phyloP scores from a whole-genome alignment of 2,888 invertebrate species.

The Orchestes rusci region DNA sequence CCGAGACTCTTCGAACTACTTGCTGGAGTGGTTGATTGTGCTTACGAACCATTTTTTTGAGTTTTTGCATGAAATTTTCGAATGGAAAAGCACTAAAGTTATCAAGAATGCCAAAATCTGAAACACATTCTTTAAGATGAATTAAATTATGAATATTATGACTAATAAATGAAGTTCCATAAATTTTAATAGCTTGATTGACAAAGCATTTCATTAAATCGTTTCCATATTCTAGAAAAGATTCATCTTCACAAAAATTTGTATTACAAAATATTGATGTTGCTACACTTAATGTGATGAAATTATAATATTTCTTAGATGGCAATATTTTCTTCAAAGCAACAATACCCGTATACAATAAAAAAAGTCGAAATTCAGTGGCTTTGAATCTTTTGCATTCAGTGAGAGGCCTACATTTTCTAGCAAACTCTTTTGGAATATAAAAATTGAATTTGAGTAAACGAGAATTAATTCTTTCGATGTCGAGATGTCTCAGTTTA shows the following conservation, averaged over 20 bases:
- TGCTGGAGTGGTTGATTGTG: no score
- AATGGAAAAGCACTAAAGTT: no score
- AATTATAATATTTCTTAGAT: conserved; percentile 1
- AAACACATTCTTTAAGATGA: no score
- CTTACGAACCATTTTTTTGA: no score
- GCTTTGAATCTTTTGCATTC: conserved; percentile 7
- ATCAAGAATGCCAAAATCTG: no score
- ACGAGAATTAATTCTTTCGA: not conserved
- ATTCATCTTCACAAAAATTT: conserved; percentile 1
- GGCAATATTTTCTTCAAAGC: conserved; percentile 1
- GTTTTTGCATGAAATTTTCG: no score
- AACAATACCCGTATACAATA: conserved; percentile 9
- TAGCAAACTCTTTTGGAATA: conserved; percentile 5
- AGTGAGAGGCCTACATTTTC: conserved; percentile 4
- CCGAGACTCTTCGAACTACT: no score
- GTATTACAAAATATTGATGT: conserved; percentile 3
- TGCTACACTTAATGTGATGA: conserved; percentile 5
- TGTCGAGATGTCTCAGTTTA: conserved; percentile 3
- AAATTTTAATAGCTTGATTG: conserved; percentile 3
- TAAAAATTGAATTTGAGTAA: not conserved
- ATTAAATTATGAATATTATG: no score
- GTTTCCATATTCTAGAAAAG: conserved; percentile 3
- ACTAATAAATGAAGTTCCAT: no score
- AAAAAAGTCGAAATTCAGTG: conserved; percentile 9
- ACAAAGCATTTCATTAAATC: no score